Base-by-base conservation (phyloP, 2,113 vertebrate species). In the Pygoscelis antarcticus region DNA sequence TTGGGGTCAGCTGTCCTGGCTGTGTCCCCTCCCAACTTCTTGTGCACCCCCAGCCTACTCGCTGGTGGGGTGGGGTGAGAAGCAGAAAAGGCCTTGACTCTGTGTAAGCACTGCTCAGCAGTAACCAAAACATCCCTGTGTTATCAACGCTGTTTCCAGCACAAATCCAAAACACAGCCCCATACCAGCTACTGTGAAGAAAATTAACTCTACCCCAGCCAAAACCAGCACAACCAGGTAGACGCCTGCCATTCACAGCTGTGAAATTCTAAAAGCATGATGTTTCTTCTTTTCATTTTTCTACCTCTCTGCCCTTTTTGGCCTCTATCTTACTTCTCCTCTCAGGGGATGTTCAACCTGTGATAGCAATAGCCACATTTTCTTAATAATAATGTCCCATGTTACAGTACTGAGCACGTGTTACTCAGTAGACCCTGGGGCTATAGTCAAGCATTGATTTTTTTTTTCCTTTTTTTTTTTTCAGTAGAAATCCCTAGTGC, bases 391-490 rank as follows among this genome's bases (percentile, higher is more conserved):
- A 58, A 22, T 62, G 6, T 62, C 51, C 55, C 64, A 47, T 42
- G 22, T 80, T 83, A n/a, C 22, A 77, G 18, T 32, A 46, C 6
- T 1, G 0, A 4, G 32, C 11, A 54, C 2, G 9, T 61, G 44
- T 57, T 83, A 49, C 16, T 46, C 13, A 54, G n/a, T 29, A 96
- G 90, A 91, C 66, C 38, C 49, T 72, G 27, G 16, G 16, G 69
- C 51, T 70, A 47, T 10, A 70, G 38, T 81, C 16, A 74, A 57
- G 5, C 27, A 78, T n/a, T 54, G n/a, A 64, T 52, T 62, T 83
- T 34, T 40, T 57, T 40, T 42, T 16, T 13, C 11, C 6, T 7
- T 20, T 21, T 25, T 8, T 29, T 29, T 57, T 29, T 44, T 54
- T 30, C 13, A 61, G 4, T 38, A 83, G n/a, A 52, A 81, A 44